Conservation (phyloP, 1,140 invertebrate genomes). For the Caenorhabditis tropicalis region DNA sequence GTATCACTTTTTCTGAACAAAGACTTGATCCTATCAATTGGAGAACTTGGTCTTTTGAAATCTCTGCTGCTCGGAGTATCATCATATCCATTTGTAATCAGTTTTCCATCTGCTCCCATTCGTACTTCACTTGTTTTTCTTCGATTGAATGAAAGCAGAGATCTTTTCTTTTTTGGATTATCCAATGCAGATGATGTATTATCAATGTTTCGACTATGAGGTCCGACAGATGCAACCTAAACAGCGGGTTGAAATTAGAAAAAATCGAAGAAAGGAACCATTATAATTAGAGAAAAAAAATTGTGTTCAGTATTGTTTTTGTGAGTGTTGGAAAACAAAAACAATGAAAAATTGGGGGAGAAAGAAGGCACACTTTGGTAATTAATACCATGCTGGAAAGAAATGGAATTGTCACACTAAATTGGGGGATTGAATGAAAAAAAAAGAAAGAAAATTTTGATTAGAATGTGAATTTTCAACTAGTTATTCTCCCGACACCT, state of each 20-base stretch:
- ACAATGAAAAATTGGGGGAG: not conserved
- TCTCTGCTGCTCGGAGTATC: slow-evolving; percentile 60
- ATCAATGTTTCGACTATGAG: slow-evolving; percentile 5
- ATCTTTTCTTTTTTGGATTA: slow-evolving; percentile 53
- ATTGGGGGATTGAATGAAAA: not conserved
- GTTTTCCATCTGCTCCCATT: slow-evolving; percentile 60
- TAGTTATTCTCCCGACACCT: not conserved
- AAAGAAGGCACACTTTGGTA: slow-evolving; percentile 26
- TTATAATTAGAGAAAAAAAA: not conserved
- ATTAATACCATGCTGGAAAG: slow-evolving; percentile 34
- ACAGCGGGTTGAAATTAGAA: not conserved
- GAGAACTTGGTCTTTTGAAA: slow-evolving; percentile 64
- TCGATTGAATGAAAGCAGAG: slow-evolving; percentile 62
- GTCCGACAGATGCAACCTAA: slow-evolving; percentile 40
- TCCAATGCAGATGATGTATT: slow-evolving; percentile 7
- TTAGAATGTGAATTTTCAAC: no score
- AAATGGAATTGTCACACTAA: slow-evolving; percentile 1
- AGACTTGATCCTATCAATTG: slow-evolving; percentile 69
- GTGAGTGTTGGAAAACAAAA: not conserved
- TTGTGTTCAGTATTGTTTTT: not conserved
- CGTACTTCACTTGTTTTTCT: slow-evolving; percentile 67
- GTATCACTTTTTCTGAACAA: slow-evolving; percentile 61
- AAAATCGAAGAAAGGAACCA: not conserved
- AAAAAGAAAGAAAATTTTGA: no score
- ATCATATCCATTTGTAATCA: slow-evolving; percentile 61